Conservation (phyloP, 2,797 vertebrate species). For the Orestias chungarensis region DNA sequence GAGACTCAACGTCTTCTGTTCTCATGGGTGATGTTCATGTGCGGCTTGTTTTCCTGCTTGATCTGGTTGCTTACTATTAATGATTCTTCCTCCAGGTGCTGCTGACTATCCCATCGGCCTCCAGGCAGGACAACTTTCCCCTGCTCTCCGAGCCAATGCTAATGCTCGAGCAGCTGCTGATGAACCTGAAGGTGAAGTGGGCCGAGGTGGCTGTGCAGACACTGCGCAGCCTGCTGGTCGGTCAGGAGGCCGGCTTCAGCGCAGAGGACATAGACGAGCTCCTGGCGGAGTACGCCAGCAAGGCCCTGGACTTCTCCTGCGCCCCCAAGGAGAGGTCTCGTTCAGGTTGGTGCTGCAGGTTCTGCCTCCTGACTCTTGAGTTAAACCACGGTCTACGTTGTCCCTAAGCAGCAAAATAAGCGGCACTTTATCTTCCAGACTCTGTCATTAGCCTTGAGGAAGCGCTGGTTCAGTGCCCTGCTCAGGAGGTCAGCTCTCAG, state of each 20-base stretch:
- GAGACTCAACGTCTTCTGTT: background rate
- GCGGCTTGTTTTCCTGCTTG: background rate
- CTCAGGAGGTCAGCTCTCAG: slow-evolving; percentile 76
- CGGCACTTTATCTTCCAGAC: slow-evolving; percentile 74
- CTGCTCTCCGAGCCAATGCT: slow-evolving; percentile 90
- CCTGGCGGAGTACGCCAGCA: slow-evolving; percentile 88
- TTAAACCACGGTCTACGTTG: background rate
- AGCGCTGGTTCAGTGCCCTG: slow-evolving; percentile 75
- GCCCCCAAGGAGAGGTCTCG: slow-evolving; percentile 84
- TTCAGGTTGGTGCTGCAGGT: slow-evolving; percentile 82
- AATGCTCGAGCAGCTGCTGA: slow-evolving; percentile 95
- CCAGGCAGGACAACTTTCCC: slow-evolving; percentile 87
- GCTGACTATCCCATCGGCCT: slow-evolving; percentile 86
- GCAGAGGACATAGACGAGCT: slow-evolving; percentile 85
- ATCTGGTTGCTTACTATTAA: background rate
- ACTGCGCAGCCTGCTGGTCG: slow-evolving; percentile 83
- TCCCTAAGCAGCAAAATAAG: background rate
- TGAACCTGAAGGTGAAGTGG: slow-evolving; percentile 99
- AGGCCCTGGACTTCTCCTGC: slow-evolving; percentile 92
- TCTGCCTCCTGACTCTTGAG: background rate
- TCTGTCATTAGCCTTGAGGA: slow-evolving; percentile 89
- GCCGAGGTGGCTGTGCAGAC: slow-evolving; percentile 84
- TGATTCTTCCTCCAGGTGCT: slow-evolving; percentile 79
- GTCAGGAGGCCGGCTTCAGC: slow-evolving; percentile 85
- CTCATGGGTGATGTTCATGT: too few species aligned